Base-by-base conservation (phyloP, 2,113 vertebrate species). In the Hystrix brachyura region DNA sequence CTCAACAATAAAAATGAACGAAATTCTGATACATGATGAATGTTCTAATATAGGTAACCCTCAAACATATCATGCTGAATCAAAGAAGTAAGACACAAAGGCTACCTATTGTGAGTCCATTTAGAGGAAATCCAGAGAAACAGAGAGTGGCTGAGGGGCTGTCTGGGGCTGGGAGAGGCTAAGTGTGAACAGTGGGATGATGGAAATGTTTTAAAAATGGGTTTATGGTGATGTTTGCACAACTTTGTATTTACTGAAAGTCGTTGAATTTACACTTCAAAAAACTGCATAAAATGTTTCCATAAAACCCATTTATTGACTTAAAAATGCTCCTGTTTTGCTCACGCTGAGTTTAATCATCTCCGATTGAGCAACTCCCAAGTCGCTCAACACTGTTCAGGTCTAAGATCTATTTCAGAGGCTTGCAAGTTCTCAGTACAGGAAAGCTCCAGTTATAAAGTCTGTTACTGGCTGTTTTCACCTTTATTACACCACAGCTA, bases 401-500 rank as follows among this genome's bases (percentile, higher is more conserved):
- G 91, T 23, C 91, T 92, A 79, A 67, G 67, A 74, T 82, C 76
- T 92, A 69, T 57, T 83, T 94, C 60, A 74, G 90, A 92, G 60
- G 62, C 76, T 94, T 64, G 18, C 38, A 29, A 18, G 60, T 62
- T 79, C 86, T 51, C 59, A 53, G 51, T 34, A 38, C n/a, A 88
- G 71, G 89, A 81, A 59, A 62, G 53, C 59, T 93, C 55, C 92
- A 91, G 82, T 64, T 78, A 89, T 3, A 65, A 76, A 71, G 87
- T 5, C 46, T 60, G 59, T 64, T 79, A 78, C 19, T 11, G 34
- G 87, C 80, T 27, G 72, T 67, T 86, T 80, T 82, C 95, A 62
- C 80, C 84, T 90, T 96, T 90, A 95, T 83, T 86, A 90, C 89
- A 38, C 90, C 84, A 74, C 87, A 57, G 94, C 48, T 92, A 80